phyloP scores from a whole-genome alignment of 2,888 invertebrate genomes.

The Aphodius granarius region DNA sequence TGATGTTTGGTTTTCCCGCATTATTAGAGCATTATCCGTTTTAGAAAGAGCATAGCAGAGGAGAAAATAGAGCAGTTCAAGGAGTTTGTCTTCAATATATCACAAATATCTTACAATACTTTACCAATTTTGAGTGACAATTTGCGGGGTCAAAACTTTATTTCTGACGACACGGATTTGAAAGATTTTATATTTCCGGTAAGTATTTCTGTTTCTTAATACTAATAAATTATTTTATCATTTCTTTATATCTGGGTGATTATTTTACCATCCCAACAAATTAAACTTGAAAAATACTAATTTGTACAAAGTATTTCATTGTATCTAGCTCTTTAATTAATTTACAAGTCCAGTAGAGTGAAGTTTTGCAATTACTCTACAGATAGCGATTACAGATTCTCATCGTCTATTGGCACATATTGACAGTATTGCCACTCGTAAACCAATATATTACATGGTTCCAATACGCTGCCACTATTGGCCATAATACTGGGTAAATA shows the following conservation, averaged over 20 bases:
- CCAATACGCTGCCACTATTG: too few relatives aligned
- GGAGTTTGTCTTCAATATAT: slow-evolving; percentile 50
- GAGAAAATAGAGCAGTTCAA: slow-evolving; percentile 32
- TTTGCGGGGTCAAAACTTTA: slow-evolving; percentile 27
- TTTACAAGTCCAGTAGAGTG: too few relatives aligned
- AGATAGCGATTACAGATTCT: too few relatives aligned
- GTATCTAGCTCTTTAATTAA: not conserved
- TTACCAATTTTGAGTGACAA: slow-evolving; percentile 37
- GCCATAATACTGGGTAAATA: too few relatives aligned
- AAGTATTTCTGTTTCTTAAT: slow-evolving; percentile 15
- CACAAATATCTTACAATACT: slow-evolving; percentile 52
- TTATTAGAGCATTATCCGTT: not conserved
- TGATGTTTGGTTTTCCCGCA: not conserved
- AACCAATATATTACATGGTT: too few relatives aligned
- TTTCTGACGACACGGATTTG: slow-evolving; percentile 36
- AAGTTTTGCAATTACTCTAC: too few relatives aligned
- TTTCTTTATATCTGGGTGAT: too few relatives aligned
- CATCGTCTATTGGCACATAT: too few relatives aligned
- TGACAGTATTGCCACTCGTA: too few relatives aligned
- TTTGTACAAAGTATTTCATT: not conserved
- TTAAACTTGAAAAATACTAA: too few relatives aligned
- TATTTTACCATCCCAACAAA: too few relatives aligned
- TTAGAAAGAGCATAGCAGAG: not conserved
- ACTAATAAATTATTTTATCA: too few relatives aligned
- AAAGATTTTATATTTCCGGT: slow-evolving; percentile 42